Evolutionary conservation across 2,797 vertebrate genomes (phyloP).

Genomic region (Crocodylus rhombifer): DNA sequence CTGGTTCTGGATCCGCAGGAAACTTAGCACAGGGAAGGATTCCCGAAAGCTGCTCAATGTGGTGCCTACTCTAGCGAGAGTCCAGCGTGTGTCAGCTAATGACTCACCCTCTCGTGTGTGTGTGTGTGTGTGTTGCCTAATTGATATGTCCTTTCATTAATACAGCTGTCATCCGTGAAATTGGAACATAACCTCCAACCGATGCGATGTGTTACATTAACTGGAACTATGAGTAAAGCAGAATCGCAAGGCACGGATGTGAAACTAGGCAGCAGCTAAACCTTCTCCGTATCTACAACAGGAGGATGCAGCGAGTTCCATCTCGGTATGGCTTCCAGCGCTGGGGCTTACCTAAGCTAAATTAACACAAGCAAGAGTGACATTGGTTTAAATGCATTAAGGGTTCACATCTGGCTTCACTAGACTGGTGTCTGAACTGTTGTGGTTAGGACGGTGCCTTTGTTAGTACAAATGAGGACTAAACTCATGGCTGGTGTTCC

Average conservation of each 20-base stretch:
- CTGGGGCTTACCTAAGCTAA: background rate
- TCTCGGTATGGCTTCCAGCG: background rate
- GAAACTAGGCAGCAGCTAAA: background rate
- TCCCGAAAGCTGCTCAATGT: too few species aligned
- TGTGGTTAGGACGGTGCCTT: background rate
- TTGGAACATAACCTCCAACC: too few species aligned
- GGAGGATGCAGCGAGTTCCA: background rate
- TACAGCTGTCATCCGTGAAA: too few species aligned
- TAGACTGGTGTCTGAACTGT: background rate
- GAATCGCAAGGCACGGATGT: background rate
- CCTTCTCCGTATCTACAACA: background rate
- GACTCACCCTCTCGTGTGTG: too few species aligned
- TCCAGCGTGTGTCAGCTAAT: too few species aligned
- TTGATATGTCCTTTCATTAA: too few species aligned
- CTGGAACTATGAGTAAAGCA: background rate
- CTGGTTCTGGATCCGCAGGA: too few species aligned
- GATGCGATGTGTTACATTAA: background rate
- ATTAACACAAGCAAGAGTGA: background rate
- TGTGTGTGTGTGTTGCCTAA: too few species aligned
- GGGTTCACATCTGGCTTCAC: background rate
- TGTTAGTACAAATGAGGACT: background rate
- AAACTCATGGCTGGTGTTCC: background rate
- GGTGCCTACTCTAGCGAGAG: too few species aligned
- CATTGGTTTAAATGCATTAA: background rate
- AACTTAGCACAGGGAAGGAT: too few species aligned